Base-by-base conservation (phyloP, 2,113 vertebrate genomes). In the Echinops telfairi region DNA sequence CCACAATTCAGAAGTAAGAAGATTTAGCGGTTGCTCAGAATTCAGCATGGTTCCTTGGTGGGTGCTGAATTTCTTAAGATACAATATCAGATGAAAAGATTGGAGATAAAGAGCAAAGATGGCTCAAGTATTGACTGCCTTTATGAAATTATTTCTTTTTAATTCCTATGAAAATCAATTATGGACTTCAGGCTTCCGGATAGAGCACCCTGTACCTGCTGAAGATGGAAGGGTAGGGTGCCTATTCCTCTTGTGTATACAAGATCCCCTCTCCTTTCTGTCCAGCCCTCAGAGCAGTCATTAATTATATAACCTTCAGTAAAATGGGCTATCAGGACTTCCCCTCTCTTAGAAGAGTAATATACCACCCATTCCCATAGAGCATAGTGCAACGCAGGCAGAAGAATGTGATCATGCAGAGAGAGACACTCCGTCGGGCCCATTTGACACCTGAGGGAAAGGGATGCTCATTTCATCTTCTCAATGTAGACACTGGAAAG, bases 401-500 rank as follows among this genome's bases (percentile, higher is more conserved):
- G 83, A 78, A 95, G 95, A 83, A 94, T 68, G 78, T 71, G 83
- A 60, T 80, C 62, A 91, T 79, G 47, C 17, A 89, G 75, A 93
- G 23, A 53, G 47, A 97, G 43, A 36, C 81, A 80, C 90, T 88
- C 64, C 58, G 96, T 96, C 53, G 95, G 86, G 94, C 66, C 12
- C 68, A 62, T 73, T 76, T 96, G 94, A 95, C 86, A 93, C 36
- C 43, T 75, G 57, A 85, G 68, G 93, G 77, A 88, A 93, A 79
- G 75, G 40, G 66, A 94, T 93, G 86, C 38, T 96, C 53, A 96
- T 90, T 96, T 97, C 93, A 88, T 91, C 85, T 73, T 94, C 66
- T 58, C 91, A 22, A 85, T 94, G 53, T 85, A 93, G 76, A 88
- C 38, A 70, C 73, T 88, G 40, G 68, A 86, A 64, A 81, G 60